Conservation (phyloP, 2,797 vertebrate genomes). For the Chromobotia macracanthus region DNA sequence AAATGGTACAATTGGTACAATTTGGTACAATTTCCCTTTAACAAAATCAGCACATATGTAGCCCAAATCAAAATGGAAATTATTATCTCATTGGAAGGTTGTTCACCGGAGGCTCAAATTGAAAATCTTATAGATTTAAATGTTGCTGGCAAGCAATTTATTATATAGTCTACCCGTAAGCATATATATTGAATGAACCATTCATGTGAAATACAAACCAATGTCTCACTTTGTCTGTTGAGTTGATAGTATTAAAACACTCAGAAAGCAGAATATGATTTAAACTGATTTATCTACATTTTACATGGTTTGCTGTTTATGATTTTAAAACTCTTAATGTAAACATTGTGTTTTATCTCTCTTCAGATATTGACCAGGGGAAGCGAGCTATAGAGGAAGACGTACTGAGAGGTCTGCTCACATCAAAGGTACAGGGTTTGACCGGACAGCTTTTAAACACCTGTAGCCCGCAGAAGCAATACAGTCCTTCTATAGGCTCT, state of each 20-base stretch:
- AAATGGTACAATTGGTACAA: too few species aligned
- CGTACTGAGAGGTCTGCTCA: slow-evolving; percentile 87
- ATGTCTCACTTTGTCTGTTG: background rate
- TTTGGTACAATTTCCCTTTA: background rate
- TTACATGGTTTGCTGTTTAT: slow-evolving; percentile 31
- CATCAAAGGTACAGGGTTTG: slow-evolving; percentile 85
- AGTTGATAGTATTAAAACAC: background rate
- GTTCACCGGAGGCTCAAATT: background rate
- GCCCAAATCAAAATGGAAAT: background rate
- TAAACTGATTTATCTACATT: background rate
- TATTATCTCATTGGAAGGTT: background rate
- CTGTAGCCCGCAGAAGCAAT: slow-evolving; percentile 39
- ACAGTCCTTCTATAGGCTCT: slow-evolving; percentile 17
- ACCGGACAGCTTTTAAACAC: slow-evolving; percentile 45
- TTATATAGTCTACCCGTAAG: background rate
- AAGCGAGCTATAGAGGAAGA: slow-evolving; percentile 87
- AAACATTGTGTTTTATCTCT: slow-evolving; percentile 27
- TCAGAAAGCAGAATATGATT: background rate
- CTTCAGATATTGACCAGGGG: slow-evolving; percentile 87
- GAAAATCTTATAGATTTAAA: background rate
- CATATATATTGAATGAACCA: background rate
- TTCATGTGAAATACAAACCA: background rate
- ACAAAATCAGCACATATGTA: background rate
- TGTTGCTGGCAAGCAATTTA: background rate
- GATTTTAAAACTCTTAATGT: background rate